These are phyloP conservation scores for Chionomys nivalis DNA, from an alignment of 2,113 vertebrate species.

Conservation along the genomic window DNA sequence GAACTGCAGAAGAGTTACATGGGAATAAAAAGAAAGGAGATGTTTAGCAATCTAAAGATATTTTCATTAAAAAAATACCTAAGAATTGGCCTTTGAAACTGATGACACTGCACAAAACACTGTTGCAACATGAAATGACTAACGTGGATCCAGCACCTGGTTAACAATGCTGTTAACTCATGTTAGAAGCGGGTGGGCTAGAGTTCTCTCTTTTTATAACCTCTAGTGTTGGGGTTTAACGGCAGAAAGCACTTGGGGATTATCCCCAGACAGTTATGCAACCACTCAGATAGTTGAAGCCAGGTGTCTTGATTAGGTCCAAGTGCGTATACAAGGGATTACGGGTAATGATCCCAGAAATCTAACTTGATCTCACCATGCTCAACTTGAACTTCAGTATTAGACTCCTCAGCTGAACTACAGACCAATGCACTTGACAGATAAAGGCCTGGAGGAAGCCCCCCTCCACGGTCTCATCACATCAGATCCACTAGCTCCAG, in stretches of 20 bases:
- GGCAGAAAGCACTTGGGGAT: background rate
- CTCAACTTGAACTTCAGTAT: background rate
- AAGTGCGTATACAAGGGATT: background rate
- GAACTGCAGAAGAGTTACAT: background rate
- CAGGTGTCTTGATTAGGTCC: background rate
- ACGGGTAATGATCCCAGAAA: background rate
- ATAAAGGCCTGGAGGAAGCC: background rate
- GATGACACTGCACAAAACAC: background rate
- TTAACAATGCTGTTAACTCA: background rate
- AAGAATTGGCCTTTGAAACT: background rate
- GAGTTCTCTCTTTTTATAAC: background rate
- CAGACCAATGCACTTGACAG: background rate
- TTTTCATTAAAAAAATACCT: background rate
- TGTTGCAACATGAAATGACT: background rate
- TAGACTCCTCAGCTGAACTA: background rate
- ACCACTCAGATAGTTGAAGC: too few relatives aligned
- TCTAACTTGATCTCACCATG: background rate
- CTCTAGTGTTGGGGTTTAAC: background rate
- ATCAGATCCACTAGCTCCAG: background rate
- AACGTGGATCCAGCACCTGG: background rate
- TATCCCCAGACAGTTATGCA: background rate
- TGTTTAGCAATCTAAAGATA: background rate
- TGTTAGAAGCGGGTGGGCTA: background rate
- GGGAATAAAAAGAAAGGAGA: background rate
- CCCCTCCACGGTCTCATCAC: rapidly evolving